Evolutionary conservation across 2,113 vertebrate genomes (phyloP).

Genomic region (Patagioenas fasciata): DNA sequence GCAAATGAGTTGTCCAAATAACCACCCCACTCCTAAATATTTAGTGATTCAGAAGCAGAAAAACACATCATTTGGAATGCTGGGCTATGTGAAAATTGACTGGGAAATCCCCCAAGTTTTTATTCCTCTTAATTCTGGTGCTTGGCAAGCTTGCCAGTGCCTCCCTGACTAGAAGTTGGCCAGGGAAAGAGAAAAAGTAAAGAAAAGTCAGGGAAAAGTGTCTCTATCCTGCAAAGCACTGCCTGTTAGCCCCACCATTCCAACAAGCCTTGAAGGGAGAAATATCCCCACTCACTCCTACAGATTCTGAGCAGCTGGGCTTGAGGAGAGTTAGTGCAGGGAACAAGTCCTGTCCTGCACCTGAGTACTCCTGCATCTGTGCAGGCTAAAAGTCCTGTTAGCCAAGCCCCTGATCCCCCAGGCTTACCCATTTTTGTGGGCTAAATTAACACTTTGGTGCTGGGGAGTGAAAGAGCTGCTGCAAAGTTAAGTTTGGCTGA

Average conservation of each 20-base stretch:
- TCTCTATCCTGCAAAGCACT: neutral
- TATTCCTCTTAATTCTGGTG: constrained; percentile 12
- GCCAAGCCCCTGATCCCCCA: neutral
- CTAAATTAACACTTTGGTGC: neutral
- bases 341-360: constrained; percentile 47
- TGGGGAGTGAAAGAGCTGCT: neutral
- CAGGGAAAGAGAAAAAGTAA: neutral
- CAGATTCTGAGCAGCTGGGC: neutral
- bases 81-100: neutral
- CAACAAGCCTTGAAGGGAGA: neutral
- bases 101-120: constrained; percentile 34
- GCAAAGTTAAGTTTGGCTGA: neutral
- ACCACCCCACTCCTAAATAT: neutral
- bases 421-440: constrained; percentile 8
- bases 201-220: neutral
- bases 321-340: neutral
- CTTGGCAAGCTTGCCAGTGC: neutral
- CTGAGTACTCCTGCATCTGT: neutral
- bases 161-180: rapidly evolving
- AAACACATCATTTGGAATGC: neutral
- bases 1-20: neutral
- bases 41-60: constrained; percentile 12
- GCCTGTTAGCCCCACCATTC: neutral
- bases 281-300: neutral
- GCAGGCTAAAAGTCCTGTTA: neutral